These are phyloP conservation scores for Smutsia temminckii DNA, from an alignment of 2,797 vertebrate species.

Conservation along the genomic window DNA sequence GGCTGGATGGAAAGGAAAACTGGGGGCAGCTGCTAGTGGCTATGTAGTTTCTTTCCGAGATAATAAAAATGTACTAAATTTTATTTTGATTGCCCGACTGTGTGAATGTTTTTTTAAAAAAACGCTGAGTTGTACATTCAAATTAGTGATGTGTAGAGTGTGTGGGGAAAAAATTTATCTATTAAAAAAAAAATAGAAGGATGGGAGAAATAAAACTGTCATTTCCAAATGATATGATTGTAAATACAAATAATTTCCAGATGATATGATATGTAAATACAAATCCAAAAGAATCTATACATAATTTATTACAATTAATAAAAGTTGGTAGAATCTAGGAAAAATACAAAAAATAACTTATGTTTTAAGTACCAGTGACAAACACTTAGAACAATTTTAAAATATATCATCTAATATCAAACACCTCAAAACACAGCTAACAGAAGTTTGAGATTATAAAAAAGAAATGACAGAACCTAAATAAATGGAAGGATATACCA, in stretches of 20 bases:
- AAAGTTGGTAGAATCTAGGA: not conserved
- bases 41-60: not conserved
- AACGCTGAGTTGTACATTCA: not conserved
- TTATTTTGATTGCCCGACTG: not conserved
- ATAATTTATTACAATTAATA: not conserved
- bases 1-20: not conserved
- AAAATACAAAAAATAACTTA: not conserved
- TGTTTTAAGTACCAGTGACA: not conserved
- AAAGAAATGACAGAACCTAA: not conserved
- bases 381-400: not conserved
- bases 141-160: not conserved
- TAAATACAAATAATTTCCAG: not conserved
- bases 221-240: not conserved
- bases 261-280: not conserved
- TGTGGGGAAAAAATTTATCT: not conserved
- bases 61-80: not conserved
- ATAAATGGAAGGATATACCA: not conserved
- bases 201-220: not conserved
- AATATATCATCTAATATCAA: not conserved
- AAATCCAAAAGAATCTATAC: not conserved
- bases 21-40: not conserved
- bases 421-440: not conserved
- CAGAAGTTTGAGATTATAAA: conserved; percentile 1
- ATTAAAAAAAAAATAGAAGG: not conserved
- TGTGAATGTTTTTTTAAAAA: not conserved